Evolutionary conservation across 2,888 invertebrate species (phyloP).

Genomic region (Ernsta delagoae): DNA sequence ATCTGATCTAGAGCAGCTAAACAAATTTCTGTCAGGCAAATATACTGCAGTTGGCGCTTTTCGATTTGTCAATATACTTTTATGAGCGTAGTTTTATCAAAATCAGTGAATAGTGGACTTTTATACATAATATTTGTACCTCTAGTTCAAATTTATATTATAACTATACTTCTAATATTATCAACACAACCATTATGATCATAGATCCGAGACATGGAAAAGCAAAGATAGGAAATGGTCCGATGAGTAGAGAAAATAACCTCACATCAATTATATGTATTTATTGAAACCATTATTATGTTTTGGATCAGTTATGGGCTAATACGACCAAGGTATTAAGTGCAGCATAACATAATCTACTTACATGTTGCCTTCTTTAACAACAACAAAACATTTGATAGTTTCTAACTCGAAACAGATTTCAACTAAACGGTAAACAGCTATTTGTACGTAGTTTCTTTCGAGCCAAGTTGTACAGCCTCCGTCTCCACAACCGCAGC

Average conservation of each 20-base stretch:
- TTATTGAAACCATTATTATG: too few relatives aligned
- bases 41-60: neutral
- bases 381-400: neutral
- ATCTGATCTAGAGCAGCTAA: neutral
- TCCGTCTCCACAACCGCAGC: conserved; percentile 18
- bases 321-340: too few relatives aligned
- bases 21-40: neutral
- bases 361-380: too few relatives aligned
- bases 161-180: neutral
- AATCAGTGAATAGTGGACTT: neutral
- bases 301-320: too few relatives aligned
- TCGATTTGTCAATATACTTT: neutral
- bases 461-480: conserved; percentile 9
- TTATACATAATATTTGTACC: too few relatives aligned
- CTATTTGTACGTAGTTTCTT: conserved; percentile 24
- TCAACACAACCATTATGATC: too few relatives aligned
- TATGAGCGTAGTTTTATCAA: conserved; percentile 1
- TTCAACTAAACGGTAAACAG: conserved; percentile 15
- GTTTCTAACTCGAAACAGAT: neutral
- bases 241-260: too few relatives aligned
- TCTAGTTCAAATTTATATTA: too few relatives aligned
- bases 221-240: too few relatives aligned
- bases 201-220: too few relatives aligned
- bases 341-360: too few relatives aligned
- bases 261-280: too few relatives aligned